Base-by-base conservation (phyloP, 2,888 invertebrate species). In the Punctoribates punctum region DNA sequence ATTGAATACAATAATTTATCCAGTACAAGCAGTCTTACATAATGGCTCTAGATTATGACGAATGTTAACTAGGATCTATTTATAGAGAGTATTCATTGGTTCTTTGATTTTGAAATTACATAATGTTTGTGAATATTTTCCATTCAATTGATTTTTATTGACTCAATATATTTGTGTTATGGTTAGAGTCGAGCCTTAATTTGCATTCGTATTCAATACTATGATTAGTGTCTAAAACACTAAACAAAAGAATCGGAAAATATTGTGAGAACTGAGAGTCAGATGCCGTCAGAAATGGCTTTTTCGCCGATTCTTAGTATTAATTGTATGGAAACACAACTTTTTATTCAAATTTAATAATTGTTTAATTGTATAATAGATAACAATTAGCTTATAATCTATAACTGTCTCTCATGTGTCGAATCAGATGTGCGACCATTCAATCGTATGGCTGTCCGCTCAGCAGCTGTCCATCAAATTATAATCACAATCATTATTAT, bases 61-160 rank as follows among this genome's bases (percentile, higher is more conserved):
- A n/a, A 8, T 34, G 34, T 34, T 5, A 34, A 5, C 34, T 34
- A 5, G 34, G 34, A 5, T 3, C 34, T 34, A 34, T 34, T 34
- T 34, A 5, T 34, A 34, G 34, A 34, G 34, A 34, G 8, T 34
- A 34, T 34, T 3, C 34, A 5, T 34, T 34, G 8, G 34, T 34
- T 8, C 8, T 11, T 8, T 9, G 42, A 42, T 42, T 42, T 13
- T 9, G 1, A 42, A 42, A 8, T 42, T 42, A 42, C 42, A 42
- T 42, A 42, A 42, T 42, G 13, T 42, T 13, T 42, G 42, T 13
- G 42, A 42, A 42, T 42, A 42, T 42, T 42, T 54, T 54, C 27
- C 65, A 65, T 65, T 65, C 65, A 65, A 65, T 65, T 65, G 27
- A 34, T 65, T 65, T 65, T 65, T 65, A 65, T 65, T 65, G 65